phyloP scores from a whole-genome alignment of 2,113 vertebrate genomes.

The Chauna torquata region DNA sequence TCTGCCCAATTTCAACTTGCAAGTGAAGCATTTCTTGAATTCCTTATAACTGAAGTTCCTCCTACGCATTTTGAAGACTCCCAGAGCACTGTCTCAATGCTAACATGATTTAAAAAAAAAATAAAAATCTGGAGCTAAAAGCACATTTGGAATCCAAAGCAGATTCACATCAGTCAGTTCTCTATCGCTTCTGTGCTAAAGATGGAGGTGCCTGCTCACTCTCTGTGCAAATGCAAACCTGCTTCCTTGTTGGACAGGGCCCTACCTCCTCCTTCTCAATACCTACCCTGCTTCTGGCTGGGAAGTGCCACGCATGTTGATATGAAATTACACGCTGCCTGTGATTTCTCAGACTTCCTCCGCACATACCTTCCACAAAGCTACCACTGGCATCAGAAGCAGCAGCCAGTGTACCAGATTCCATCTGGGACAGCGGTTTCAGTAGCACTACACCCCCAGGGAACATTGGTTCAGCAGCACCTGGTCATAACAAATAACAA shows the following conservation, averaged over 20 bases:
- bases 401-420: neutral
- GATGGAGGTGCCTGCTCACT: neutral
- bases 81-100: neutral
- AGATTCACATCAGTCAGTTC: neutral
- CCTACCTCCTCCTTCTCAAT: neutral
- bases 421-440: neutral
- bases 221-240: neutral
- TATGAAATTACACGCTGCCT: neutral
- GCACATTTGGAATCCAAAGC: neutral
- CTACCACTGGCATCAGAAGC: rapidly evolving
- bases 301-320: neutral
- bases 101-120: neutral
- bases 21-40: neutral
- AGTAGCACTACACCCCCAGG: neutral
- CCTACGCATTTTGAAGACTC: neutral
- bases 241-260: neutral
- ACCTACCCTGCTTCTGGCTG: neutral
- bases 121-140: conserved; percentile 4
- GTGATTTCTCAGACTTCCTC: neutral
- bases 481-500: neutral
- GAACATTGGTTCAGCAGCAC: neutral
- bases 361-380: neutral
- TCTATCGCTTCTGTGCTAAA: neutral
- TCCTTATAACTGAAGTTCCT: neutral
- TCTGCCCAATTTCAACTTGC: neutral